Evolutionary conservation across 2,113 vertebrate species (phyloP), one percentile per base, ranked within the genome.

Genomic region (Prolemur simus): DNA sequence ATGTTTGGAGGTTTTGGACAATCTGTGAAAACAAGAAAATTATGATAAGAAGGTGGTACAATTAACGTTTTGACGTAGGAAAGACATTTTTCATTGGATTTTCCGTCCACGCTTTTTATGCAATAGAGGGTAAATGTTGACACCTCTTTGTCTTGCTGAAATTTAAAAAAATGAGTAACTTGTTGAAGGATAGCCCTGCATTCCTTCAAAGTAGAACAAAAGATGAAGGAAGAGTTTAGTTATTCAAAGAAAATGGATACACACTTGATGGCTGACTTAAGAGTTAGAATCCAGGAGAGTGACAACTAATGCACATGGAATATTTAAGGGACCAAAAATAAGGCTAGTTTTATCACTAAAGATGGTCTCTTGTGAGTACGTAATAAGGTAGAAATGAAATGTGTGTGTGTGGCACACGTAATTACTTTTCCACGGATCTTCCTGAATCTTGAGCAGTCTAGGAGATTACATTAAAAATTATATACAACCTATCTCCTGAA

Each of bases 1-100:
- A 99, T 99, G 94, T 99, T 99, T 77, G 99, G 99, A 86, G 98
- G 98, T 95, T 99, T 98, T 10, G 99, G 99, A 91, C 99, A 99
- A 77, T 99, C 99, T 99, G 98, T 54, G 92, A 58, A 98, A 96
- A 96, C 12, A 98, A 97, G 0, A 39, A 96, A 66, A 73, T 64
- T 45, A 58, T 69, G 32, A 74, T 37, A 47, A 92, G 77, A 71
- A 91, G 32, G 47, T 68, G 37, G 18, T 45, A 77, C 32, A 68
- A 32, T 90, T 13, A 77, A 37, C 58, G 9, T 77, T 93, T 88
- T 87, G 34, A 47, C 12, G 29, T 29, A 78, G 42, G 6, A 42
- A 76, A 95, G 58, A 56, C 3, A 76, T 60, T 87, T 94, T 39
- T 93, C 39, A 37, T 25, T 84, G 60, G n/a, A 52, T 64, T 95